Percentiles rank a stretch among this genome's conserved stretches.
phyloP scores from a whole-genome alignment of 2,888 invertebrate species.

The Latrodectus hesperus region DNA sequence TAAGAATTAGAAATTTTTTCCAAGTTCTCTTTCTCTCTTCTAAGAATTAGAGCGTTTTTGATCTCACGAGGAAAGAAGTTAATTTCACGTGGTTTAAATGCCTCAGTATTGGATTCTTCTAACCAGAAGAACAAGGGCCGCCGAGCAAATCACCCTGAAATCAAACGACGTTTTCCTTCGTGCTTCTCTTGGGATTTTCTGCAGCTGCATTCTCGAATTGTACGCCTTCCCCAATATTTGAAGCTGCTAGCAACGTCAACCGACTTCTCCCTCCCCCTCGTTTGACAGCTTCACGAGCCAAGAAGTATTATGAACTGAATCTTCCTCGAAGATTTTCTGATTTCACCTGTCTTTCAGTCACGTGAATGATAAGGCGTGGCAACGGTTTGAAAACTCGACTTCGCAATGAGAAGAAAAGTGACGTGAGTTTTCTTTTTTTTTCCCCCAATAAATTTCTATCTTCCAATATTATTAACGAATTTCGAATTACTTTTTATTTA shows the following conservation, averaged over 20 bases:
- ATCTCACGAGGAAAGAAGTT: too few species aligned
- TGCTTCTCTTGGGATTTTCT: slow-evolving; percentile 44
- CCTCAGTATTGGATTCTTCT: too few species aligned
- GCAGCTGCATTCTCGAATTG: slow-evolving; percentile 50
- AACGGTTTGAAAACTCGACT: slow-evolving; percentile 29
- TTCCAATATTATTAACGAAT: background rate
- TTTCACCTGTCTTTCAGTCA: slow-evolving; percentile 67
- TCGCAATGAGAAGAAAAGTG: slow-evolving; percentile 26
- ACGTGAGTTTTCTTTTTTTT: background rate
- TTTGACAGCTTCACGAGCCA: slow-evolving; percentile 60
- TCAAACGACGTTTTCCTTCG: slow-evolving; percentile 3
- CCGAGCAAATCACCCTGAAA: background rate
- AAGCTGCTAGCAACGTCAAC: slow-evolving; percentile 4
- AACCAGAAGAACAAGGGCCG: too few species aligned
- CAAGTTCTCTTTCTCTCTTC: too few species aligned
- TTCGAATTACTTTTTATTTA: too few species aligned
- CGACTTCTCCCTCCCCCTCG: background rate
- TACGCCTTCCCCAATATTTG: slow-evolving; percentile 10
- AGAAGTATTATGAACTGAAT: slow-evolving; percentile 44
- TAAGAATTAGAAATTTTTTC: too few species aligned
- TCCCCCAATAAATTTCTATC: background rate
- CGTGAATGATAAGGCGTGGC: slow-evolving; percentile 66
- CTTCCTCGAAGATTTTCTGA: slow-evolving; percentile 63
- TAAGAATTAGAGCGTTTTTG: too few species aligned
- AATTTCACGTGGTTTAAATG: too few species aligned